phyloP scores from a whole-genome alignment of 2,888 invertebrate species.

The Dysmachus trigonus region DNA sequence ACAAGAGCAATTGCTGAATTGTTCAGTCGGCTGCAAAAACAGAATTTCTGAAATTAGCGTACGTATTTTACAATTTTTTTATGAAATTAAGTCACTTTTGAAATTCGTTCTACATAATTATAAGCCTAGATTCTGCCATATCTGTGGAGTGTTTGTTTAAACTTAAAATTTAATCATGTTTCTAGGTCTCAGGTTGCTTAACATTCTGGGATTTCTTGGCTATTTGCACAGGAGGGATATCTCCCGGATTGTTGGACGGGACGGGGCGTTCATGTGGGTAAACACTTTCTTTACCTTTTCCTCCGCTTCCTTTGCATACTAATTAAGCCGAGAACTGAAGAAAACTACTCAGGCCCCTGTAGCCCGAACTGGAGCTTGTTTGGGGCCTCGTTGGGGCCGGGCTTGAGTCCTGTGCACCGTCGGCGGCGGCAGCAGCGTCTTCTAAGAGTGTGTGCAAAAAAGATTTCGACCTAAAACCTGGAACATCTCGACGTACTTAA shows the following conservation, averaged over 20 bases:
- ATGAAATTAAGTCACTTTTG: no score
- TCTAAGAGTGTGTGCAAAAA: neutral
- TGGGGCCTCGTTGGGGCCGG: neutral
- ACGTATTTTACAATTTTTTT: neutral
- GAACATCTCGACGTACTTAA: constrained; percentile 6
- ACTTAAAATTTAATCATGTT: constrained; percentile 15
- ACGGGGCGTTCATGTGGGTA: neutral
- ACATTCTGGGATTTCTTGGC: constrained; percentile 2
- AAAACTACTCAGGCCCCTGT: neutral
- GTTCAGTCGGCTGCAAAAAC: no score
- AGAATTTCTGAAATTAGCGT: no score
- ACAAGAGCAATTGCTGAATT: no score
- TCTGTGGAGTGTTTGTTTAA: constrained; percentile 9
- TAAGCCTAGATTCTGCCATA: neutral
- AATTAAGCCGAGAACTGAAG: neutral
- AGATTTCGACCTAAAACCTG: constrained; percentile 14
- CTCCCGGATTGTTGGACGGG: neutral
- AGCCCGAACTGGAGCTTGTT: no score
- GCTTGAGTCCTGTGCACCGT: neutral
- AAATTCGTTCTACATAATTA: constrained; percentile 29
- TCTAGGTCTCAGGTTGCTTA: constrained; percentile 15
- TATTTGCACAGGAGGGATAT: neutral
- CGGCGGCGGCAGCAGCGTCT: neutral
- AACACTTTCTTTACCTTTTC: constrained; percentile 22
- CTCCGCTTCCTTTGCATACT: constrained; percentile 19